These are phyloP conservation scores for Emys orbicularis DNA, from an alignment of 2,797 vertebrate genomes.

Conservation along the genomic window DNA sequence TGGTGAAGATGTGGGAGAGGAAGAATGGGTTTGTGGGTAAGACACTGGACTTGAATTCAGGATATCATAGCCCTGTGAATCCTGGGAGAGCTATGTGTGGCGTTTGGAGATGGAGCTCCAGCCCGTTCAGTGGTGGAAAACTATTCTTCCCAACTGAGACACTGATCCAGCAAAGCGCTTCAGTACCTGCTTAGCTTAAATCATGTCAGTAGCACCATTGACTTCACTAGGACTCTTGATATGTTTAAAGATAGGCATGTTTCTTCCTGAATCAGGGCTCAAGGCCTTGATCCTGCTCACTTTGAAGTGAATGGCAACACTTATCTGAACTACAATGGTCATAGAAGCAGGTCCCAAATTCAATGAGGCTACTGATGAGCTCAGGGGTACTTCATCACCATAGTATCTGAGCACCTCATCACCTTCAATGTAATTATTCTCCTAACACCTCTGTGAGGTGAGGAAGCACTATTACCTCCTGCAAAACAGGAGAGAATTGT, in stretches of 20 bases:
- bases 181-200: background rate
- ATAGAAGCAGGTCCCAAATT: background rate
- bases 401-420: background rate
- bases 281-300: background rate
- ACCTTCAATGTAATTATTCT: background rate
- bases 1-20: background rate
- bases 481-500: background rate
- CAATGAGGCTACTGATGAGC: background rate
- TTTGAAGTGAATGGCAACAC: background rate
- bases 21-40: background rate
- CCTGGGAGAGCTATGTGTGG: background rate
- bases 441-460: background rate
- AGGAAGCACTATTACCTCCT: background rate
- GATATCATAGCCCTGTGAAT: background rate
- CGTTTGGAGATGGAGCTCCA: background rate
- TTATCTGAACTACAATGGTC: background rate
- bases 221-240: background rate
- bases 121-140: background rate
- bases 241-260: background rate
- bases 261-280: background rate
- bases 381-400: background rate
- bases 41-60: background rate
- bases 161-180: background rate
- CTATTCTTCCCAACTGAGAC: background rate
- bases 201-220: background rate